Evolutionary conservation across 2,113 vertebrate species (phyloP).

Genomic region (Heterocephalus glaber): DNA sequence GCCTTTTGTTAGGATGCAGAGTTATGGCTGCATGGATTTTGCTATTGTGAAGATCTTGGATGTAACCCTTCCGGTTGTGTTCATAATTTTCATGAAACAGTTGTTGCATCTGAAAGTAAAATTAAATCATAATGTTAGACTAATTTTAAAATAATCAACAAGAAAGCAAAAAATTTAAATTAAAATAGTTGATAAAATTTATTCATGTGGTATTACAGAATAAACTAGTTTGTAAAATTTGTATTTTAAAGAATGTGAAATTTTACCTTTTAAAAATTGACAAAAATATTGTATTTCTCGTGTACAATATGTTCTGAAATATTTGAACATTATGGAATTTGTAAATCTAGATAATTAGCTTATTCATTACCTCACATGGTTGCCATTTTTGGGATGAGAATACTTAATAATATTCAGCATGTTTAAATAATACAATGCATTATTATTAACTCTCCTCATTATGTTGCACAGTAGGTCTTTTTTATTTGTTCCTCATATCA

Average conservation of each 20-base stretch:
- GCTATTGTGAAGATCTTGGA: conserved; percentile 97
- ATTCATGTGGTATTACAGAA: neutral
- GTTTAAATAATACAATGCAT: neutral
- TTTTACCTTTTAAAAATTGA: neutral
- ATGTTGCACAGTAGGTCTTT: neutral
- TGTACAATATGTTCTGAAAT: neutral
- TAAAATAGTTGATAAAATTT: neutral
- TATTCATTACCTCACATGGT: neutral
- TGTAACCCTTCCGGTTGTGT: conserved; percentile 98
- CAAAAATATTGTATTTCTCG: neutral
- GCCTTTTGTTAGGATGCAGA: conserved; percentile 98
- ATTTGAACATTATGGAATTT: neutral
- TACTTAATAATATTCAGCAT: neutral
- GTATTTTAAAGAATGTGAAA: neutral
- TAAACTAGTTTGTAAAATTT: neutral
- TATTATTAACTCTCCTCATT: neutral
- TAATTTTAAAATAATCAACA: neutral
- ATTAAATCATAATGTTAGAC: conserved; percentile 45
- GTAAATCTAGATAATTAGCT: neutral
- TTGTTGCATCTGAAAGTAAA: conserved; percentile 95
- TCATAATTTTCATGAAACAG: conserved; percentile 99
- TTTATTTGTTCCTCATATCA: neutral
- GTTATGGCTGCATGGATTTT: conserved; percentile 98
- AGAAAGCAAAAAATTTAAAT: neutral
- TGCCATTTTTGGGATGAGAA: neutral